A percentile compares a stretch with the other conserved stretches of the same genome.
These are phyloP conservation scores for Coelopa pilipes DNA, from an alignment of 2,888 invertebrate species.

Conservation along the genomic window DNA sequence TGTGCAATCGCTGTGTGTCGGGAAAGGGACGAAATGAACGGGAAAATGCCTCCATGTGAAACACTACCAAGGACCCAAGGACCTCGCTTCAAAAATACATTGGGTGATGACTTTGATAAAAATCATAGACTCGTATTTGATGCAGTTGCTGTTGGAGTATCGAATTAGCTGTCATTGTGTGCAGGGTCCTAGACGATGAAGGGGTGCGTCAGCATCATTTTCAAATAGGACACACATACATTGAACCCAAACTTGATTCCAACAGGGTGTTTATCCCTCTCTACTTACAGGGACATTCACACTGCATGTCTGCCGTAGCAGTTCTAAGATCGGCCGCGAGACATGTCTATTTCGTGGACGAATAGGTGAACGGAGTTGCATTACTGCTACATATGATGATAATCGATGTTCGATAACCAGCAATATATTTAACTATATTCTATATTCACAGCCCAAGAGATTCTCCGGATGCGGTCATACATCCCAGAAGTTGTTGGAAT, in stretches of 20 bases:
- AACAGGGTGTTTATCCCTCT: constrained; percentile 4
- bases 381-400: no score
- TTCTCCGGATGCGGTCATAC: no score
- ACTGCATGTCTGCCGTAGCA: neutral
- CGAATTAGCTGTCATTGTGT: constrained; percentile 11
- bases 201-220: constrained; percentile 38
- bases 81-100: constrained; percentile 31
- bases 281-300: neutral
- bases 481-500: no score
- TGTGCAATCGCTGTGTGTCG: constrained; percentile 5
- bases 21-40: neutral
- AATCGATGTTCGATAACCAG: no score
- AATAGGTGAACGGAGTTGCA: no score
- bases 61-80: constrained; percentile 18
- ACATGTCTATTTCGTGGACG: no score
- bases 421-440: no score
- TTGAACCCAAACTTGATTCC: neutral
- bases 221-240: neutral
- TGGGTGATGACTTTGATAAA: constrained; percentile 38
- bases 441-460: no score
- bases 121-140: constrained; percentile 29
- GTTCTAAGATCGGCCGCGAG: no score
- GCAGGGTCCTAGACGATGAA: constrained; percentile 32
- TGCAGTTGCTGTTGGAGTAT: constrained; percentile 22
- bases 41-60: constrained; percentile 24